phyloP scores from a whole-genome alignment of 2,888 invertebrate species.

The Gryllus longicercus region DNA sequence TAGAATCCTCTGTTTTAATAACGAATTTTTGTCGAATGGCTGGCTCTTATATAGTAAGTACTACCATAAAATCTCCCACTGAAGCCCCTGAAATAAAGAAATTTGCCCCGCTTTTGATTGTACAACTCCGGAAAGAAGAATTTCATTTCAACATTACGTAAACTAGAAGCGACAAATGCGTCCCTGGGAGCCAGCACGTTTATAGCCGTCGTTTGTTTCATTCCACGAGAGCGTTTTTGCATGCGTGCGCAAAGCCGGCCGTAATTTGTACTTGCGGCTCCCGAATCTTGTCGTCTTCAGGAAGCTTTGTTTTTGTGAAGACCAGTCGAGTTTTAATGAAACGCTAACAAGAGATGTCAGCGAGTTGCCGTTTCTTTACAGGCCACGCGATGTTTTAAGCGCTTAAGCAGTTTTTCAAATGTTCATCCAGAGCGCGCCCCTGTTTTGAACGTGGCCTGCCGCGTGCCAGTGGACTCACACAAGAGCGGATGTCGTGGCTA shows the following conservation, averaged over 20 bases:
- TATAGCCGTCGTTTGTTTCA: not conserved
- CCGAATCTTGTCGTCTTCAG: not conserved
- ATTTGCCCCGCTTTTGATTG: too few relatives aligned
- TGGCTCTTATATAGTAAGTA: too few relatives aligned
- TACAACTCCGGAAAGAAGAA: too few relatives aligned
- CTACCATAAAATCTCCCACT: too few relatives aligned
- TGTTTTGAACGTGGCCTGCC: not conserved
- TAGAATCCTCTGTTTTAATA: too few relatives aligned
- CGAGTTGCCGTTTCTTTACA: not conserved
- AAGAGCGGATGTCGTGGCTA: not conserved
- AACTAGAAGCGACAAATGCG: not conserved
- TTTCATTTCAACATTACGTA: not conserved
- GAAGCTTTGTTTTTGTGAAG: not conserved
- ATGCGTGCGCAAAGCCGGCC: not conserved
- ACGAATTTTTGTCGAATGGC: too few relatives aligned
- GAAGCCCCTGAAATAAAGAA: too few relatives aligned
- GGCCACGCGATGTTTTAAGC: not conserved
- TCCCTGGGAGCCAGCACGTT: not conserved
- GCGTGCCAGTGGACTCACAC: not conserved
- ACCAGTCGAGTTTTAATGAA: not conserved
- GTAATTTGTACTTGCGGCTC: not conserved
- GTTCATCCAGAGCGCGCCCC: not conserved
- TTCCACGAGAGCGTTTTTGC: not conserved
- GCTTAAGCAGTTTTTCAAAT: not conserved
- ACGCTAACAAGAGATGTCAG: slow-evolving; percentile 17